Conservation (phyloP, 2,888 invertebrate species). For the Periphyllus acericola region DNA sequence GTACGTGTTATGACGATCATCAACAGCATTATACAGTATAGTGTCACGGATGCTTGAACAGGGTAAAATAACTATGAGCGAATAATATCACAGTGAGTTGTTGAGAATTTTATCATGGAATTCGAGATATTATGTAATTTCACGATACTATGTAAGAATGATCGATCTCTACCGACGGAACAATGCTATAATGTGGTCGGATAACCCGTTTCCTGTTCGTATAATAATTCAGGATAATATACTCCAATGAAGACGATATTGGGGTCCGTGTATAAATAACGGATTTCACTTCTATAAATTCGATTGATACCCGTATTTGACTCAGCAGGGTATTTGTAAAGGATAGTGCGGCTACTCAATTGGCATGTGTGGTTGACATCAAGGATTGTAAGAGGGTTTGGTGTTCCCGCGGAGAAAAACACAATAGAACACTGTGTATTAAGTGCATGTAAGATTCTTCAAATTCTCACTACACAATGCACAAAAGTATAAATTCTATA, state of each 20-base stretch:
- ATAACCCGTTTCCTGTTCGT: constrained; percentile 28
- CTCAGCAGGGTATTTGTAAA: not conserved
- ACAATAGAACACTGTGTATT: not conserved
- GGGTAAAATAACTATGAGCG: not conserved
- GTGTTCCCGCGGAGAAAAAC: not conserved
- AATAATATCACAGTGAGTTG: not conserved
- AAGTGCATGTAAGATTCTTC: not conserved
- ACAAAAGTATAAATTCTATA: not conserved
- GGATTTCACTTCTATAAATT: constrained; percentile 11
- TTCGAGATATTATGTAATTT: not conserved
- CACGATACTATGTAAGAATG: not conserved
- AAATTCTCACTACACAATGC: not conserved
- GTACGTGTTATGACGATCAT: not conserved
- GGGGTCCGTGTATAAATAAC: constrained; percentile 15
- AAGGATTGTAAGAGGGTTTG: not conserved
- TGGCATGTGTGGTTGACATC: constrained; percentile 27
- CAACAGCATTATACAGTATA: not conserved
- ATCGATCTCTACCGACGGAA: not conserved
- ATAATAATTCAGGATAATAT: constrained; percentile 26
- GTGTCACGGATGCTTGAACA: not conserved
- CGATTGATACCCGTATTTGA: constrained; percentile 9
- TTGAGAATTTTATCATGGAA: not conserved
- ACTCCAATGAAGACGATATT: not conserved
- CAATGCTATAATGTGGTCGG: not conserved
- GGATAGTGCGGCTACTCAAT: constrained; percentile 1